phyloP scores from a whole-genome alignment of 2,113 vertebrate species.

The Microtus ochrogaster region DNA sequence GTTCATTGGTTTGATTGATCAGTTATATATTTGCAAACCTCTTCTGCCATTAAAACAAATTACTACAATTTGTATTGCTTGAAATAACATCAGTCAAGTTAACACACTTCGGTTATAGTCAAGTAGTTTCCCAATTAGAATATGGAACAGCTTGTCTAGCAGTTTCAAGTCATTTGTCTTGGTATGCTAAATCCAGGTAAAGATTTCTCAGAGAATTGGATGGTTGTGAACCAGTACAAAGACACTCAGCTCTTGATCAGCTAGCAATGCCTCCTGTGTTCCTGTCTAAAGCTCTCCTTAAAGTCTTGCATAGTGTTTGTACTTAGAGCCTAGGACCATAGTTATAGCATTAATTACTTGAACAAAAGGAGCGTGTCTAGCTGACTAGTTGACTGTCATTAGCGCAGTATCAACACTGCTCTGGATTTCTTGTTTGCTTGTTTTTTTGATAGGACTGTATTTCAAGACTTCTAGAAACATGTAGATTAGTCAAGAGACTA shows the following conservation, averaged over 20 bases:
- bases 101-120: slow-evolving; percentile 59
- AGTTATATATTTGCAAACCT: slow-evolving; percentile 34
- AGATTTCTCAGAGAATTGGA: slow-evolving; percentile 67
- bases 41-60: slow-evolving; percentile 58
- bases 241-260: neutral
- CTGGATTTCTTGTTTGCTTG: neutral
- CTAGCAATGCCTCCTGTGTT: slow-evolving; percentile 6
- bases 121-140: slow-evolving; percentile 59
- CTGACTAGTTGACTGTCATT: neutral
- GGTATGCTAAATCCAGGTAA: slow-evolving; percentile 54
- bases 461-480: slow-evolving; percentile 24
- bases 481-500: neutral
- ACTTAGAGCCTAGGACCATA: slow-evolving; percentile 7
- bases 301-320: neutral
- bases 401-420: neutral
- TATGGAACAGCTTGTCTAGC: slow-evolving; percentile 59
- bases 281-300: neutral
- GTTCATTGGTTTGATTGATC: slow-evolving; percentile 56
- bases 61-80: slow-evolving; percentile 48
- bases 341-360: slow-evolving; percentile 28
- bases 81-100: slow-evolving; percentile 51
- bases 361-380: slow-evolving; percentile 14
- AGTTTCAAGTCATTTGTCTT: slow-evolving; percentile 49
- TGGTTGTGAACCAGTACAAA: slow-evolving; percentile 55
- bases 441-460: slow-evolving; percentile 2